These are phyloP conservation scores for Tenebrio molitor DNA, from an alignment of 1,140 invertebrate species.

Conservation along the genomic window DNA sequence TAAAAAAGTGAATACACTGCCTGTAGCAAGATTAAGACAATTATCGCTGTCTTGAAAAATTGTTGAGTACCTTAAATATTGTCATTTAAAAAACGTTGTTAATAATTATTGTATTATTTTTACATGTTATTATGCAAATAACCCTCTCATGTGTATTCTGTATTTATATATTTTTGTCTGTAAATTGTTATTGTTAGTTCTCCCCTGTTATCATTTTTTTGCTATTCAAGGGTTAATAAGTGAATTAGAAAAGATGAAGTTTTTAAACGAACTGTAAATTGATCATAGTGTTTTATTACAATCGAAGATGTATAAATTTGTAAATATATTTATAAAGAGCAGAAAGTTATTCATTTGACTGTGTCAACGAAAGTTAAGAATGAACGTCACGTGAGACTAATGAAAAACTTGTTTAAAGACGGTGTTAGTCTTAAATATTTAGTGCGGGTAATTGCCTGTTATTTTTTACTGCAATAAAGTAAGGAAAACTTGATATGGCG, in stretches of 20 bases:
- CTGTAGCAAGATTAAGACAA: conserved; percentile 38
- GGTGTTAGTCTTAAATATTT: too few species aligned
- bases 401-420: too few species aligned
- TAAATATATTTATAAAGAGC: conserved; percentile 65
- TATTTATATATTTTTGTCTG: conserved; percentile 56
- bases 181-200: conserved; percentile 62
- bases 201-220: conserved; percentile 58
- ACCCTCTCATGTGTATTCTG: conserved; percentile 51
- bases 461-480: too few species aligned
- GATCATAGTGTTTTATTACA: conserved; percentile 62
- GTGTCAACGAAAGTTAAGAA: too few species aligned
- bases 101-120: conserved; percentile 48
- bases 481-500: too few species aligned
- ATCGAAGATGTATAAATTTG: conserved; percentile 62
- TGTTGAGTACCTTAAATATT: conserved; percentile 50
- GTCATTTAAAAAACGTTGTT: conserved; percentile 35
- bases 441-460: too few species aligned
- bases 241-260: conserved; percentile 48
- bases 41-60: conserved; percentile 49
- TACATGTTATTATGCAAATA: conserved; percentile 49
- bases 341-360: neutral
- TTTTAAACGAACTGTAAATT: conserved; percentile 62
- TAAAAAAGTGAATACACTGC: conserved; percentile 39
- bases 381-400: too few species aligned
- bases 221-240: conserved; percentile 53